These are phyloP conservation scores for Agrilus planipennis DNA, from an alignment of 1,140 invertebrate species.

Conservation along the genomic window DNA sequence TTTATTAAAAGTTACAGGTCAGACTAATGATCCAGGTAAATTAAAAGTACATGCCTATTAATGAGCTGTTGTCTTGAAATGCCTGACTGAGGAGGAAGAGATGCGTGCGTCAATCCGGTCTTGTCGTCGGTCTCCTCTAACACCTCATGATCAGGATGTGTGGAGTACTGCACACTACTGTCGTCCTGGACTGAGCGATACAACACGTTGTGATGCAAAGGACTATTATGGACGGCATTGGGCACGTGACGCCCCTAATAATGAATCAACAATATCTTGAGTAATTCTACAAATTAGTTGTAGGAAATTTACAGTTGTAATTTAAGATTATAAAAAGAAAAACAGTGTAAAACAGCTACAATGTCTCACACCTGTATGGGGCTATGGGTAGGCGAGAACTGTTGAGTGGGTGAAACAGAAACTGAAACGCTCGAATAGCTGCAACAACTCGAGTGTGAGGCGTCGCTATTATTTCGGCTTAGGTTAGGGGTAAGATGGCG, in stretches of 20 bases:
- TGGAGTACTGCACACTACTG: slow-evolving; percentile 18
- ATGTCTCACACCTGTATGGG: slow-evolving; percentile 76
- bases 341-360: too few relatives aligned
- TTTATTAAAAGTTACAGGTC: neutral
- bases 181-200: slow-evolving; percentile 35
- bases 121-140: slow-evolving; percentile 30
- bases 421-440: slow-evolving; percentile 61
- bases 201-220: slow-evolving; percentile 39
- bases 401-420: slow-evolving; percentile 41
- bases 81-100: slow-evolving; percentile 51
- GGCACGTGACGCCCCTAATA: slow-evolving; percentile 29
- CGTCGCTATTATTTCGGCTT: slow-evolving; percentile 84
- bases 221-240: slow-evolving; percentile 35
- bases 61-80: slow-evolving; percentile 77
- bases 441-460: slow-evolving; percentile 64
- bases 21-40: neutral
- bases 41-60: slow-evolving; percentile 41
- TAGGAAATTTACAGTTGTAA: too few relatives aligned
- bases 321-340: neutral
- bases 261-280: too few relatives aligned
- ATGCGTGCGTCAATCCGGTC: slow-evolving; percentile 34
- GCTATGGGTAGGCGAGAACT: slow-evolving; percentile 67
- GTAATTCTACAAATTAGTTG: too few relatives aligned
- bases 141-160: slow-evolving; percentile 21
- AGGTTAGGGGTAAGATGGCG: slow-evolving; percentile 68